Evolutionary conservation across 2,888 invertebrate species (phyloP), one percentile per base, ranked within the genome.

Genomic region (Drosophila birchii): DNA sequence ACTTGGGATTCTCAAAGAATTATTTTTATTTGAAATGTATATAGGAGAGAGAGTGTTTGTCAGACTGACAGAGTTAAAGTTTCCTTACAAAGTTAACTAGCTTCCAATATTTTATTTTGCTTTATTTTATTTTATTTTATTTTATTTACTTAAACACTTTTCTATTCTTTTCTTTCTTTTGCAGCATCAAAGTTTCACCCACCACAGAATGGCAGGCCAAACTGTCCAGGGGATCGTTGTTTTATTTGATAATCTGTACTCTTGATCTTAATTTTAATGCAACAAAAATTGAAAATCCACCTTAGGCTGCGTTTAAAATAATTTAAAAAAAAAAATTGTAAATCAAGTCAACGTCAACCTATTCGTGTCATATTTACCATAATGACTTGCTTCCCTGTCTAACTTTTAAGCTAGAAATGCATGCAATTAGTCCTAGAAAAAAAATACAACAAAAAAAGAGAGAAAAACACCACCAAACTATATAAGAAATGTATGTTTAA

Each of bases 201-300:
- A 86, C 85, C 82, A 81, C 86, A 90, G 85, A 79, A 86, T 88
- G 87, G 88, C 90, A 84, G 90, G 88, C 87, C 89, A 84, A 89
- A 84, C 86, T 89, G 89, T 88, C 87, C 54, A 77, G 75, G 86
- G 84, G 66, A 53, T 61, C 66, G 64, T 78, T 78, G 71, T 72
- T 80, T 77, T 63, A 70, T 68, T 78, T 75, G 54, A 69, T 72
- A 75, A 67, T 62, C 36, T 62, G 45, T 72, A 81, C 67, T 41
- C 68, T 78, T 53, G 51, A 53, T 53, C 51, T 53, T 53, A 36
- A 36, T 51, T 9, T 16, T 36, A 53, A 23, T 23, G 20, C 5
- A 26, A 26, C n/a, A 34, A 14, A 20, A 32, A 60, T 26, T 20
- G n/a, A 26, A 12, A 67, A 29, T 16, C 23, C 56, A 49, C 34